Percentiles rank a stretch among this genome's conserved stretches.
Conservation (phyloP, 2,888 invertebrate genomes). For the Adineta ricciae region DNA sequence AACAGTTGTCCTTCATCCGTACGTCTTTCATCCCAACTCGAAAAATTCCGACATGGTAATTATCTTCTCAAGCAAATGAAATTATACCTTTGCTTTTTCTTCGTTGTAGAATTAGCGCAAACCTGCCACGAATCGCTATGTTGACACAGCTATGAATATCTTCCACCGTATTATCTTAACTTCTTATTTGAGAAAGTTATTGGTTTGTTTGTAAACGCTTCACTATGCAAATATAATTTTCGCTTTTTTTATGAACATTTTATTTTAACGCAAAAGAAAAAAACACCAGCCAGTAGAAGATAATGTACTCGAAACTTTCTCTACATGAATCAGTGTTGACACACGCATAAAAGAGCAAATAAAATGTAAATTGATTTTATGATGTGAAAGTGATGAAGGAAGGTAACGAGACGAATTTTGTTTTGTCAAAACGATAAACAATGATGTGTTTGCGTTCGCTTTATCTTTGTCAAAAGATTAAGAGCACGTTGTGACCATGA, state of each 20-base stretch:
- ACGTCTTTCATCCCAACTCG: neutral
- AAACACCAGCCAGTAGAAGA: no score
- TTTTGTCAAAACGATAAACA: no score
- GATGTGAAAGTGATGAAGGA: neutral
- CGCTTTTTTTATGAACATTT: neutral
- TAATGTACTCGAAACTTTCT: neutral
- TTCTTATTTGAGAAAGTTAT: neutral
- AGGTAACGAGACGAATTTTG: no score
- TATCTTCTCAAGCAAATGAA: neutral
- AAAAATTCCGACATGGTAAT: neutral
- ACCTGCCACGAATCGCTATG: neutral
- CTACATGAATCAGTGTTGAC: no score
- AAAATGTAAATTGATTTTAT: neutral
- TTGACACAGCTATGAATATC: neutral
- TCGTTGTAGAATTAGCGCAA: neutral
- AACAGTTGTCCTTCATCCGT: neutral
- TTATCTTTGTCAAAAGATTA: no score
- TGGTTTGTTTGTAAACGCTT: neutral
- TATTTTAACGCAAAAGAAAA: neutral
- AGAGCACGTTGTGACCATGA: no score
- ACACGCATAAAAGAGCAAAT: neutral
- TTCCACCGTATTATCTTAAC: neutral
- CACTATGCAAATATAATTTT: neutral
- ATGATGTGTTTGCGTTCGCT: no score
- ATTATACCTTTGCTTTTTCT: neutral